Percentiles rank a stretch among this genome's conserved stretches.
These are phyloP conservation scores for Aphis craccivora DNA, from an alignment of 1,140 invertebrate species.

Conservation along the genomic window DNA sequence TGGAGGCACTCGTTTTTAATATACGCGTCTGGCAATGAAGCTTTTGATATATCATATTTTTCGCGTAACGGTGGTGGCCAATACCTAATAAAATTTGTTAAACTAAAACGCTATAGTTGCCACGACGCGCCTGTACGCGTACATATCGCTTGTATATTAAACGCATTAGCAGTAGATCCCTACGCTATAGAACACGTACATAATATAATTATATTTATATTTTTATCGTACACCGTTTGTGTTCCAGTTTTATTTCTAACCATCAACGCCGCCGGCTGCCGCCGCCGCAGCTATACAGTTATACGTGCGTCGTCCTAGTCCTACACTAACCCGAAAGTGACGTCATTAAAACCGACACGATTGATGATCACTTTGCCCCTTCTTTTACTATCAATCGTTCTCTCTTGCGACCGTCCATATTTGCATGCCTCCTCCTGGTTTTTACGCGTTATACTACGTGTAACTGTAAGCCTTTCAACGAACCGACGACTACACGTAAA, in stretches of 20 bases:
- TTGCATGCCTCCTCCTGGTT: background rate
- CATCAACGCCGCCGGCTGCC: background rate
- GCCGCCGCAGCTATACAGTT: background rate
- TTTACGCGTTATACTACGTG: background rate
- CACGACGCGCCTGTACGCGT: background rate
- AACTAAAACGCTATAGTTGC: background rate
- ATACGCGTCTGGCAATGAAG: background rate
- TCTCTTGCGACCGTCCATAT: background rate
- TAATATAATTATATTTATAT: slow-evolving; percentile 37
- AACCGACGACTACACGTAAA: background rate
- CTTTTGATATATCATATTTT: slow-evolving; percentile 13
- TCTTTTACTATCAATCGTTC: background rate
- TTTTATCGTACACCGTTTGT: slow-evolving; percentile 33
- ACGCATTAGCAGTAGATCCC: background rate
- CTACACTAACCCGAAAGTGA: background rate
- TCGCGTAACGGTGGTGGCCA: background rate
- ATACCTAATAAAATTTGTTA: background rate
- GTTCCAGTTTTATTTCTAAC: slow-evolving; percentile 55
- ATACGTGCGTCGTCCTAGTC: background rate
- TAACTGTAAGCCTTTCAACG: background rate
- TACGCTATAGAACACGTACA: background rate
- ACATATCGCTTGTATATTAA: background rate
- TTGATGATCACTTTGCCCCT: background rate
- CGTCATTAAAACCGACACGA: slow-evolving; percentile 25
- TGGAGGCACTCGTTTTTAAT: background rate